phyloP scores from a whole-genome alignment of 2,888 invertebrate genomes.

The Mythimna impura region DNA sequence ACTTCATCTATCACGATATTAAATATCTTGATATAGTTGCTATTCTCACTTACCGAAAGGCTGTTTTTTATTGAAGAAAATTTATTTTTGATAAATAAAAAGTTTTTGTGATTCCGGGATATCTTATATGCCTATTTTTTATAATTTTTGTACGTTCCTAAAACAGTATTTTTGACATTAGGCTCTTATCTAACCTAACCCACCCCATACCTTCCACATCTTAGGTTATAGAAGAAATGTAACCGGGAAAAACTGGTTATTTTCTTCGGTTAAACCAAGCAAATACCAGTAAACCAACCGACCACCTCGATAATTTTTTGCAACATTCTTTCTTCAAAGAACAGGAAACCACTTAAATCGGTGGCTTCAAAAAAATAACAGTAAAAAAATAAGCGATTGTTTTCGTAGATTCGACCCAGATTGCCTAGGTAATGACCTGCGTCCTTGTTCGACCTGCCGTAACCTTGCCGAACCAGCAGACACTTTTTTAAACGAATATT shows the following conservation, averaged over 20 bases:
- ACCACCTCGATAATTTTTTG: constrained; percentile 27
- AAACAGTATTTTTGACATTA: no score
- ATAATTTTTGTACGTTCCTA: no score
- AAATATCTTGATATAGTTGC: no score
- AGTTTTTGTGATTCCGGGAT: no score
- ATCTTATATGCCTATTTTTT: no score
- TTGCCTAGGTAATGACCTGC: constrained; percentile 42
- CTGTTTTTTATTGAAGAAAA: no score
- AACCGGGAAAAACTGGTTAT: neutral
- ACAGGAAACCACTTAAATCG: constrained; percentile 38
- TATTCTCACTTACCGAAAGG: no score
- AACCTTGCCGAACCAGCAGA: constrained; percentile 33
- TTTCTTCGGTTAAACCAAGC: neutral
- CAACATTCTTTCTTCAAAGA: constrained; percentile 29
- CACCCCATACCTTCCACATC: no score
- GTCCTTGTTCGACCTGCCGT: constrained; percentile 49
- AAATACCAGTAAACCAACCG: neutral
- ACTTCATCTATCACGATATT: no score
- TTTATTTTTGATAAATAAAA: no score
- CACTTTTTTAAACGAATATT: constrained; percentile 11
- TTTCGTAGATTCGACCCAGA: constrained; percentile 32
- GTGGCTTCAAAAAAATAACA: constrained; percentile 5
- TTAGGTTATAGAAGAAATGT: neutral
- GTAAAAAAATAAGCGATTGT: constrained; percentile 40
- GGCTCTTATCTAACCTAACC: no score